Percentiles rank a stretch among this genome's conserved stretches.
Conservation (phyloP, 2,888 invertebrate species). For the Microplitis deprimator region DNA sequence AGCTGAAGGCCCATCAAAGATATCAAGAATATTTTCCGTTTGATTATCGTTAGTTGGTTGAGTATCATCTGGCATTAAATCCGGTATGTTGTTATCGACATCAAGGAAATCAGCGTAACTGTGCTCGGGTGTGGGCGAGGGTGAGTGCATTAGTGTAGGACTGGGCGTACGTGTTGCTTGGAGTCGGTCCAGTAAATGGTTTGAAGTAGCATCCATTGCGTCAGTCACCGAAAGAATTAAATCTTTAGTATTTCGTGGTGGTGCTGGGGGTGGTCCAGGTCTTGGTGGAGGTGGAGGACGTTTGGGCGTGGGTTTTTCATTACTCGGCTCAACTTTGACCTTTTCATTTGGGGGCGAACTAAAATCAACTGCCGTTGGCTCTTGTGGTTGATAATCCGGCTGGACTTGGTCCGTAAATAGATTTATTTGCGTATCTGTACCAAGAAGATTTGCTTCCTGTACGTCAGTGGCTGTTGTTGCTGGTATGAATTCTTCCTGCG, state of each 20-base stretch:
- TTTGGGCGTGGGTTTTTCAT: slow-evolving; percentile 52
- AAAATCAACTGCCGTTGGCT: slow-evolving; percentile 26
- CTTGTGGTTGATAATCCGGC: slow-evolving; percentile 16
- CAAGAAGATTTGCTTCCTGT: slow-evolving; percentile 30
- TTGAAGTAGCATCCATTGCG: slow-evolving; percentile 90
- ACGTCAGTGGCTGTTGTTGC: slow-evolving; percentile 35
- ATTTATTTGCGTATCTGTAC: slow-evolving; percentile 29
- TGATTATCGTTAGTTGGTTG: slow-evolving; percentile 41
- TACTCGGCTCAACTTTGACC: slow-evolving; percentile 46
- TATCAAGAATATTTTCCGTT: slow-evolving; percentile 63
- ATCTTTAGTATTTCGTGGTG: slow-evolving; percentile 87
- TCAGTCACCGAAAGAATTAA: slow-evolving; percentile 89
- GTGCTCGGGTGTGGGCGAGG: slow-evolving; percentile 85
- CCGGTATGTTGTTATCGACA: slow-evolving; percentile 71
- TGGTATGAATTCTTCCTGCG: slow-evolving; percentile 18
- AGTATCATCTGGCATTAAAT: slow-evolving; percentile 67
- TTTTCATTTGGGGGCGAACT: slow-evolving; percentile 33
- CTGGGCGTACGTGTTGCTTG: slow-evolving; percentile 90
- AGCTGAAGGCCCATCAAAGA: slow-evolving; percentile 64
- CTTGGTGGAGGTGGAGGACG: slow-evolving; percentile 73
- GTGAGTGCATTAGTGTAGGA: slow-evolving; percentile 89
- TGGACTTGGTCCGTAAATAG: slow-evolving; percentile 45
- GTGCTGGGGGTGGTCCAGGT: slow-evolving; percentile 74
- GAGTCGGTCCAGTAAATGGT: slow-evolving; percentile 85
- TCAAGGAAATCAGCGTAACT: slow-evolving; percentile 78